phyloP scores from a whole-genome alignment of 2,888 invertebrate genomes.

The Ecliptopera silaceata region DNA sequence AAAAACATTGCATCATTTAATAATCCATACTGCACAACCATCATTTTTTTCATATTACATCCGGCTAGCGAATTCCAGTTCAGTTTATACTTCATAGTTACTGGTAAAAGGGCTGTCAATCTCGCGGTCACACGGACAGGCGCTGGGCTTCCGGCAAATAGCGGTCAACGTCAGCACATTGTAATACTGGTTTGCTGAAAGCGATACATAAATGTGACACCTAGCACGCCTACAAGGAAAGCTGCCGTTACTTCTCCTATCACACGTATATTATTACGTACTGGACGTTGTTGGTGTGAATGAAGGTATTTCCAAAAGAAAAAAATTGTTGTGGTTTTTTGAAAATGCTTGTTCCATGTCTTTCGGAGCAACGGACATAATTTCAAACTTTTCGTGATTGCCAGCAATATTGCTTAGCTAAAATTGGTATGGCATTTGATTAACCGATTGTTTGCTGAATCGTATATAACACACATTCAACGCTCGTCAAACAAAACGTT shows the following conservation, averaged over 20 bases:
- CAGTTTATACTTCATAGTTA: neutral
- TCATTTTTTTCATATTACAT: too few species aligned
- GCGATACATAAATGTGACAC: constrained; percentile 40
- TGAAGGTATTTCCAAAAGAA: too few species aligned
- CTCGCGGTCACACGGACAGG: constrained; percentile 47
- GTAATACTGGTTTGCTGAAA: constrained; percentile 44
- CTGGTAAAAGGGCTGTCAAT: constrained; percentile 51
- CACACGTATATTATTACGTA: constrained; percentile 15
- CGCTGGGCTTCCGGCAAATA: constrained; percentile 59
- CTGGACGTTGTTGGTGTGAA: constrained; percentile 4
- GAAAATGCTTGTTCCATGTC: too few species aligned
- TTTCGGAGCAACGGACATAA: neutral
- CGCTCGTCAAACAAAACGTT: constrained; percentile 37
- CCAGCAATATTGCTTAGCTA: neutral
- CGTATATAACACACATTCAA: constrained; percentile 28
- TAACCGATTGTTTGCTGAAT: constrained; percentile 11
- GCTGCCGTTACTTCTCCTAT: constrained; percentile 28
- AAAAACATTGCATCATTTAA: too few species aligned
- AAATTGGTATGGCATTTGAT: constrained; percentile 14
- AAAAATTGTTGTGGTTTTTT: too few species aligned
- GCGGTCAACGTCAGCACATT: constrained; percentile 40
- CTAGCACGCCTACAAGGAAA: constrained; percentile 34
- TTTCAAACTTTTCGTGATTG: neutral
- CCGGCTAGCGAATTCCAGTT: too few species aligned
- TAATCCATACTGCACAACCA: too few species aligned